Base-by-base conservation (phyloP, 2,888 invertebrate genomes). In the Prosopocoilus inquinatus region DNA sequence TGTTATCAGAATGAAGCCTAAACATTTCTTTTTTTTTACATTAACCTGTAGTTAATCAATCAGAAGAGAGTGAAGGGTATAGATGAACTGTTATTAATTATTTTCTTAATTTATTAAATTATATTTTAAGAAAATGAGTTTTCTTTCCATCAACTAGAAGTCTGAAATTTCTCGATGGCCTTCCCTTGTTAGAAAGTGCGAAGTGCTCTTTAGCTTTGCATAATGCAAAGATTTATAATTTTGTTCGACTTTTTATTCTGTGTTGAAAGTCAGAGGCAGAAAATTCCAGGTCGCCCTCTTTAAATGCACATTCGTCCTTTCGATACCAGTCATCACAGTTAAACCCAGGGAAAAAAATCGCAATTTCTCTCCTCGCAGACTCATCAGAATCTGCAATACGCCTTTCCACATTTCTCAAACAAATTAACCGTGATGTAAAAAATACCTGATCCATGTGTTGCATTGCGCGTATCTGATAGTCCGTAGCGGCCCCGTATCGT, bases 391-490 rank as follows among this genome's bases (percentile, higher is more conserved):
- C 93, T 89, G 78, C 59, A 81, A 82, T 41, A 28, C 1, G 5
- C 5, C 20, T 5, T 28, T 5, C 3, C 12, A 38, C 4, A 38
- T 41, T 0, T 7, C 20, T 28, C 20, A 12, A 36, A 36, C 4
- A 4, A 5, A 38, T 38, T 50, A 36, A 41, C 13, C 9, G 4
- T 12, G 12, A 7, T 7, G 1, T 41, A 47, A 12, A 47, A 55
- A 53, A 55, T 81, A 88, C 94, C 94, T 72, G 96, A 95, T 11
- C 96, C 96, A 79, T 97, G 97, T 8, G 90, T 88, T 1, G 91
- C 94, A 80, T 97, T 97, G 67, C 96, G 84, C 0, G 97, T 96
- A 73, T 97, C 97, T 0, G 96, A 92, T 12, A 96, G 79, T 0
- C 96, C 96, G 79, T 88, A 94, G 70, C 82, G 80, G 1, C 92